phyloP scores from a whole-genome alignment of 1,140 invertebrate species.

The Ips typographus region DNA sequence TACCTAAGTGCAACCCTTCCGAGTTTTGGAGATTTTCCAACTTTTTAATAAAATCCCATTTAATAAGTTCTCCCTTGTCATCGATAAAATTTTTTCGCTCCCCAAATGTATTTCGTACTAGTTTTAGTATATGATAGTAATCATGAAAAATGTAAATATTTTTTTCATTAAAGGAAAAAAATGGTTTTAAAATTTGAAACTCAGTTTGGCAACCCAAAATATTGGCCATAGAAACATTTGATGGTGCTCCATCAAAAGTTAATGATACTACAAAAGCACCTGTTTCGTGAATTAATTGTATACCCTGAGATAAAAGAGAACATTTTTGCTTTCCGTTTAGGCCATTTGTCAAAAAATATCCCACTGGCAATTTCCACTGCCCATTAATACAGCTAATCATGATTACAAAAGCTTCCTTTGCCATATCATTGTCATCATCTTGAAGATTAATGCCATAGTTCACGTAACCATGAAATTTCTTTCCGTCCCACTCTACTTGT shows the following conservation, averaged over 20 bases:
- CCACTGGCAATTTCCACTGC: conserved; percentile 21
- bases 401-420: conserved; percentile 24
- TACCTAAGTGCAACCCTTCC: too few species aligned
- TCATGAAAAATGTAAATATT: conserved; percentile 9
- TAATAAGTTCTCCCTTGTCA: not conserved
- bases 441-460: conserved; percentile 9
- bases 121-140: conserved; percentile 18
- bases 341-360: conserved; percentile 18
- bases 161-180: conserved; percentile 7
- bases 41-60: too few species aligned
- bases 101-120: conserved; percentile 18
- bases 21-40: too few species aligned
- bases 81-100: conserved; percentile 14
- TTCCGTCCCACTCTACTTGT: conserved; percentile 13
- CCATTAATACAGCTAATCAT: conserved; percentile 19
- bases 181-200: conserved; percentile 2
- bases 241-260: conserved; percentile 25
- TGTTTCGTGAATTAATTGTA: conserved; percentile 3
- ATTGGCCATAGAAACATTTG: conserved; percentile 13
- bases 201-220: not conserved
- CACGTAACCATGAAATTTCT: conserved; percentile 30
- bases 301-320: not conserved
- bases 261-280: conserved; percentile 4
- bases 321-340: conserved; percentile 12
- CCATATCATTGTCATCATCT: conserved; percentile 3